Evolutionary conservation across 2,113 vertebrate genomes (phyloP).

Genomic region (Antennarius striatus): DNA sequence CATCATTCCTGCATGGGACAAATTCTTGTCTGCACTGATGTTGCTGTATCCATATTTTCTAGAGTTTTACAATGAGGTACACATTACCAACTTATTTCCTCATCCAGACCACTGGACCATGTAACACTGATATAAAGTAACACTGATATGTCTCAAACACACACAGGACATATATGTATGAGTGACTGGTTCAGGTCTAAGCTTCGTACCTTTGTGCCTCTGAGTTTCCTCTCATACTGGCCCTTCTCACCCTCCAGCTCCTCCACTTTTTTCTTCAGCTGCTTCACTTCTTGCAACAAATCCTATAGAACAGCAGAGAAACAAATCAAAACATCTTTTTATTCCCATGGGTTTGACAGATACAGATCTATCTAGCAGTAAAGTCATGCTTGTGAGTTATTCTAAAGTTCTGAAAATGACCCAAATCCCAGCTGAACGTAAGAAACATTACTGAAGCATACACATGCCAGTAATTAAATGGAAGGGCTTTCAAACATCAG

Average conservation of each 20-base stretch:
- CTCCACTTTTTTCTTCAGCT: slow-evolving; percentile 91
- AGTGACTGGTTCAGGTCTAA: too few species aligned
- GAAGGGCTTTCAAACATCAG: slow-evolving; percentile 31
- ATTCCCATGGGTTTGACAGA: background rate
- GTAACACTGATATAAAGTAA: background rate
- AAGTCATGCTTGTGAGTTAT: background rate
- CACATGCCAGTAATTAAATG: slow-evolving; percentile 39
- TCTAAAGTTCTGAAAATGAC: background rate
- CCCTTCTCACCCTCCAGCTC: slow-evolving; percentile 91
- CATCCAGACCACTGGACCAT: background rate
- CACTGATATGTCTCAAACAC: background rate
- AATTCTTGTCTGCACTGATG: background rate
- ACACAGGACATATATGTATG: background rate
- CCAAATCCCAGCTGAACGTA: background rate
- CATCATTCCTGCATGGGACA: too few species aligned
- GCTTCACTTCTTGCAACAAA: slow-evolving; percentile 86
- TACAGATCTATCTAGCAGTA: too few species aligned
- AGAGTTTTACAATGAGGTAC: background rate
- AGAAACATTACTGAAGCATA: background rate
- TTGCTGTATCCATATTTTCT: background rate
- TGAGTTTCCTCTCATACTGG: slow-evolving; percentile 91
- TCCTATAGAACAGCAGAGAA: slow-evolving; percentile 76
- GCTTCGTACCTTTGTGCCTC: slow-evolving; percentile 89
- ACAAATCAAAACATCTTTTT: background rate
- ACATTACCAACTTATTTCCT: background rate